A percentile compares a stretch with the other conserved stretches of the same genome.
Evolutionary conservation across 2,113 vertebrate genomes (phyloP).

Genomic region (Apteryx owenii): DNA sequence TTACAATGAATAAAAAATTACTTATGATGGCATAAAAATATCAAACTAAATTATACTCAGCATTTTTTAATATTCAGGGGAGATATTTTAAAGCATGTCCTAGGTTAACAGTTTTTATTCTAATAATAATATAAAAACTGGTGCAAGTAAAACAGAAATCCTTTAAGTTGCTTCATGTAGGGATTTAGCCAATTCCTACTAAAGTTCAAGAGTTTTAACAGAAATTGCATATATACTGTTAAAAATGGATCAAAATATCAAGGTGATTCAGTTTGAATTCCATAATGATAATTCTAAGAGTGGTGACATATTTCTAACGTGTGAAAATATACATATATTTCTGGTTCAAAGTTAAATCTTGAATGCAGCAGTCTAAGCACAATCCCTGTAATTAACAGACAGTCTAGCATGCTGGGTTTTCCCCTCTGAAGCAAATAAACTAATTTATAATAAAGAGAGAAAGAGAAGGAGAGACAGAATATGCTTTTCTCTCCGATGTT

Average conservation of each 20-base stretch:
- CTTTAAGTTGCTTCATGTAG: neutral
- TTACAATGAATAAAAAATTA: constrained; percentile 75
- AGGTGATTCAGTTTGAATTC: neutral
- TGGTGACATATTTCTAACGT: neutral
- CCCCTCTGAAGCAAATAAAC: constrained; percentile 9
- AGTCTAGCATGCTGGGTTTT: constrained; percentile 23
- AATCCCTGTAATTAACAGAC: constrained; percentile 26
- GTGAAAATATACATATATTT: neutral
- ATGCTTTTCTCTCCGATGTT: neutral
- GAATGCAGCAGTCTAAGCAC: neutral
- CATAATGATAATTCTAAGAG: neutral
- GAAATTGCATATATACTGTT: neutral
- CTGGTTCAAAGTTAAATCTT: constrained; percentile 4
- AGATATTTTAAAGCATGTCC: constrained; percentile 48
- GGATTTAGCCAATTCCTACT: neutral
- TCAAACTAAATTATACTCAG: constrained; percentile 66
- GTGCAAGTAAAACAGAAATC: constrained; percentile 25
- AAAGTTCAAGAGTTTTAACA: neutral
- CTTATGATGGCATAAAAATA: constrained; percentile 76
- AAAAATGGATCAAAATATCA: constrained; percentile 4
- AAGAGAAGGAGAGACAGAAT: neutral
- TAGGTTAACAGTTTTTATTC: constrained; percentile 59
- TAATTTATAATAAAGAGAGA: neutral
- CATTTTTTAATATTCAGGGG: constrained; percentile 3
- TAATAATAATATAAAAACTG: neutral